Conservation (phyloP, 1,140 invertebrate species). For the Triops cancriformis region DNA sequence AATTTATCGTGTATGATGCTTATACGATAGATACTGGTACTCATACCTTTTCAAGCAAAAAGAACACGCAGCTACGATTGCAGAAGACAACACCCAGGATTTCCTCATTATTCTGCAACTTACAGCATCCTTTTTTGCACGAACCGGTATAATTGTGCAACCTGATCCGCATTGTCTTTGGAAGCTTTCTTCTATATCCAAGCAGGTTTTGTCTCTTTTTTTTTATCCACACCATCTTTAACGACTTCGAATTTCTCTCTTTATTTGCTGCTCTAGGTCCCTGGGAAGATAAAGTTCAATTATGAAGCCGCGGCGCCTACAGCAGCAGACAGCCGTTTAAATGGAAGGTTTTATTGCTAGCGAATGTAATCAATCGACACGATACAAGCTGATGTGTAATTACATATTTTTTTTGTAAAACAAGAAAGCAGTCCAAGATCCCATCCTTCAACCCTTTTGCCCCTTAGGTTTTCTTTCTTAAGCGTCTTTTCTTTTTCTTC, state of each 20-base stretch:
- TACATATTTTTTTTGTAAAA: background rate
- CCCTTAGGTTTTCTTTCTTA: background rate
- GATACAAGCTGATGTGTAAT: background rate
- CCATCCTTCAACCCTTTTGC: background rate
- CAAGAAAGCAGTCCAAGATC: background rate
- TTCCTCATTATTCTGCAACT: constrained; percentile 3
- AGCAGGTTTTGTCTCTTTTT: background rate
- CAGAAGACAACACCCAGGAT: background rate
- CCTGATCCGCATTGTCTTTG: background rate
- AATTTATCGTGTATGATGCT: background rate
- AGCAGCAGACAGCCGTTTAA: background rate
- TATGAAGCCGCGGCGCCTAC: background rate
- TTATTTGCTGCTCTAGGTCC: background rate
- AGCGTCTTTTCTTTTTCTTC: background rate
- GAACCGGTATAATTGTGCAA: background rate
- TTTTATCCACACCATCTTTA: background rate
- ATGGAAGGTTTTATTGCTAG: background rate
- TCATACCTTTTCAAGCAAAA: background rate
- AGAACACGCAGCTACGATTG: background rate
- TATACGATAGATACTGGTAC: background rate
- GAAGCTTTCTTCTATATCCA: background rate
- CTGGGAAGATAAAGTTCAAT: background rate
- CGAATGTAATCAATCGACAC: background rate
- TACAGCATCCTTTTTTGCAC: background rate
- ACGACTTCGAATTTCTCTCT: background rate